Evolutionary conservation across 2,113 vertebrate genomes (phyloP).

Genomic region (Istiophorus platypterus): DNA sequence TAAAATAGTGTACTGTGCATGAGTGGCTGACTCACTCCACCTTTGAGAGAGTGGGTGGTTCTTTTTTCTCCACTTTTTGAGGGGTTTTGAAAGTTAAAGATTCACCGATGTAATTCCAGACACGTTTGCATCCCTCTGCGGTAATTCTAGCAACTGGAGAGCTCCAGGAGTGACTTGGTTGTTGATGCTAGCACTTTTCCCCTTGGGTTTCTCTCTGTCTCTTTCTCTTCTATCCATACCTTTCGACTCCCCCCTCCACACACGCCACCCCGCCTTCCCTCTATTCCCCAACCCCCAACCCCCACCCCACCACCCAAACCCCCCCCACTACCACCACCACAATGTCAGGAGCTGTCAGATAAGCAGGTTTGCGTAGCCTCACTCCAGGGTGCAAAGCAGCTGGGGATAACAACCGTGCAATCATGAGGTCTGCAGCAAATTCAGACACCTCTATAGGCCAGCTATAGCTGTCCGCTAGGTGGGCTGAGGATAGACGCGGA

Average conservation of each 20-base stretch:
- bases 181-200: constrained; percentile 82
- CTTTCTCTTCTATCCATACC: constrained; percentile 70
- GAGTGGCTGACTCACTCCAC: constrained; percentile 50
- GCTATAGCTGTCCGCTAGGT: constrained; percentile 51
- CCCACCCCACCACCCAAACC: constrained; percentile 29
- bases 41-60: constrained; percentile 61
- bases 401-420: constrained; percentile 77
- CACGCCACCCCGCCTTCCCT: constrained; percentile 1
- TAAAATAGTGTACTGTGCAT: constrained; percentile 25
- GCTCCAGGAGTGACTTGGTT: constrained; percentile 81
- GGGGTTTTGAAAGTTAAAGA: constrained; percentile 78
- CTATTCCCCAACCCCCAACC: constrained; percentile 54
- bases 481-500: constrained; percentile 38
- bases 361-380: constrained; percentile 79
- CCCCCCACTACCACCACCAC: constrained; percentile 50
- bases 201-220: constrained; percentile 73
- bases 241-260: constrained; percentile 31
- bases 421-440: constrained; percentile 71
- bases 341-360: constrained; percentile 83
- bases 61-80: constrained; percentile 63
- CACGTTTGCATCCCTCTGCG: constrained; percentile 76
- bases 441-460: constrained; percentile 53
- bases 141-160: constrained; percentile 78
- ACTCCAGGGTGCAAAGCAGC: constrained; percentile 72
- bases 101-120: constrained; percentile 73